Percentiles rank a stretch among this genome's conserved stretches.
These are phyloP conservation scores for Pseudolycoriella hygida DNA, from an alignment of 2,888 invertebrate species.

Conservation along the genomic window DNA sequence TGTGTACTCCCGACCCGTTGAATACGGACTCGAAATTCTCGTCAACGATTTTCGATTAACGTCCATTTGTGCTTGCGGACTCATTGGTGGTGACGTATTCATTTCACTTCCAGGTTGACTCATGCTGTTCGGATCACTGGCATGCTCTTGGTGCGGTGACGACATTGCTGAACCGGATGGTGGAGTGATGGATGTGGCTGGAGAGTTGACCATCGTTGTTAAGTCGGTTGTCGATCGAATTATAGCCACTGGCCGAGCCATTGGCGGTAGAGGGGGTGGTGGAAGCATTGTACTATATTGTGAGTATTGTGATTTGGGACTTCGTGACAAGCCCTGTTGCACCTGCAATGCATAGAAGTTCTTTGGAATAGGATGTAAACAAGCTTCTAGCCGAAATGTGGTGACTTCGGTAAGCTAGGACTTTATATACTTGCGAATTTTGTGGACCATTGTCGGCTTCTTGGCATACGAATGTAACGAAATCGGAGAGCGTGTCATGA, in stretches of 20 bases:
- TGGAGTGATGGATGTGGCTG: conserved; percentile 39
- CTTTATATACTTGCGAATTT: conserved; percentile 40
- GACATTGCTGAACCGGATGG: conserved; percentile 28
- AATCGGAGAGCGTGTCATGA: conserved; percentile 85
- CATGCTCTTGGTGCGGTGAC: conserved; percentile 20
- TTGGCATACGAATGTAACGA: conserved; percentile 93
- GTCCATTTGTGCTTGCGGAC: conserved; percentile 12
- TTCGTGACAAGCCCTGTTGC: conserved; percentile 16
- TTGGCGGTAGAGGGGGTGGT: conserved; percentile 85
- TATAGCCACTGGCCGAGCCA: conserved; percentile 92
- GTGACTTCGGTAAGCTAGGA: no score
- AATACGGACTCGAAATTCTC: conserved; percentile 7
- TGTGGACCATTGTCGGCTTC: conserved; percentile 68
- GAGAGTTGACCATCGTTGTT: conserved; percentile 37
- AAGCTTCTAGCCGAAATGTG: no score
- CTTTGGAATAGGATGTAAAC: no score
- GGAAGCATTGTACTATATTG: conserved; percentile 79
- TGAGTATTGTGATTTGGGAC: conserved; percentile 70
- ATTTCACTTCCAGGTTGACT: conserved; percentile 6
- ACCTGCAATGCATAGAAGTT: background rate
- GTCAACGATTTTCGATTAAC: conserved; percentile 5
- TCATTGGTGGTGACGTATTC: conserved; percentile 17
- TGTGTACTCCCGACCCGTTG: conserved; percentile 48
- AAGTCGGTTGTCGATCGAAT: conserved; percentile 70
- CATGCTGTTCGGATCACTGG: conserved; percentile 14